A percentile compares a stretch with the other conserved stretches of the same genome.
Evolutionary conservation across 1,140 invertebrate species (phyloP).

Genomic region (Limonius californicus): DNA sequence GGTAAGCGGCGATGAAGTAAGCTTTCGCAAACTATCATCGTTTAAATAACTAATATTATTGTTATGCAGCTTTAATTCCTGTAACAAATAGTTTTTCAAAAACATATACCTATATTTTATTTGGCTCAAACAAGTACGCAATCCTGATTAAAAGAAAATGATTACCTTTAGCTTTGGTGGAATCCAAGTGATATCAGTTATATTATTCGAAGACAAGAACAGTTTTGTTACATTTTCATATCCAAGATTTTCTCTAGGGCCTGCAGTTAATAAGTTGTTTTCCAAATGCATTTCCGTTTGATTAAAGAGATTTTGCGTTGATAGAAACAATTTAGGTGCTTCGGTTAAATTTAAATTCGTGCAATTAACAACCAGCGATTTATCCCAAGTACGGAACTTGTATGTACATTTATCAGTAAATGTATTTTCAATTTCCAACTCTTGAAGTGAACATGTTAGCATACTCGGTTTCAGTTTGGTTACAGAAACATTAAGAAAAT

Average conservation of each 20-base stretch:
- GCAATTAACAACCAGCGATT: constrained; percentile 27
- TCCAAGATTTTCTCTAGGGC: constrained; percentile 9
- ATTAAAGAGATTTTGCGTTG: constrained; percentile 11
- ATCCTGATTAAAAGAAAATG: background rate
- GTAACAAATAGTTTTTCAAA: too few relatives aligned
- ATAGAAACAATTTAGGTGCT: constrained; percentile 15
- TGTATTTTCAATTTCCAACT: background rate
- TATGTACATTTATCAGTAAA: constrained; percentile 30
- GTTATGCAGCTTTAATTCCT: constrained; percentile 32
- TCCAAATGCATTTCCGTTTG: constrained; percentile 20
- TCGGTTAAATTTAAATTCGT: constrained; percentile 19
- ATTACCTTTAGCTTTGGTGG: constrained; percentile 29
- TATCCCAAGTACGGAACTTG: constrained; percentile 17
- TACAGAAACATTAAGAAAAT: constrained; percentile 1
- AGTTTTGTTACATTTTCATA: constrained; percentile 28
- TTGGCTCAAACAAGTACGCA: background rate
- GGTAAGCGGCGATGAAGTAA: constrained; percentile 24
- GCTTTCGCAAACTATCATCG: constrained; percentile 22
- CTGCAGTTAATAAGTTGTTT: constrained; percentile 8
- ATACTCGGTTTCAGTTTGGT: constrained; percentile 19
- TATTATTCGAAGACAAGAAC: constrained; percentile 31
- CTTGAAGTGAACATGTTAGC: constrained; percentile 19
- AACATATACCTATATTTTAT: too few relatives aligned
- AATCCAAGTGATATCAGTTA: constrained; percentile 27
- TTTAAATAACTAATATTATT: constrained; percentile 32